Conservation (phyloP, 1,140 invertebrate species). For the Akabosia matsudoensis region DNA sequence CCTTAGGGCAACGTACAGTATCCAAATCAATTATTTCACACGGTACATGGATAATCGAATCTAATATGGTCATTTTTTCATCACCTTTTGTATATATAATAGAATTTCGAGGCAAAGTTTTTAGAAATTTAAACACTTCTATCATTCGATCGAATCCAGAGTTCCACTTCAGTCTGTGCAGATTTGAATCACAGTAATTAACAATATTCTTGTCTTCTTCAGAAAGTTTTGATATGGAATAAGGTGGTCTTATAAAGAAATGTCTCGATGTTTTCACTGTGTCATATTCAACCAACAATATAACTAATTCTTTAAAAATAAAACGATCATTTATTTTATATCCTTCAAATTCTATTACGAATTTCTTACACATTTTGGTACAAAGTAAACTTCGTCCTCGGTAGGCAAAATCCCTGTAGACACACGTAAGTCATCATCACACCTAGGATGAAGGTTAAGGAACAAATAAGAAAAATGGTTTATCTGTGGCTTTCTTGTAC, state of each 20-base stretch:
- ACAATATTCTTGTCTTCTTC: background rate
- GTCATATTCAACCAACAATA: no score
- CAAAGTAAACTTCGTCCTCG: slow-evolving; percentile 18
- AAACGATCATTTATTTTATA: background rate
- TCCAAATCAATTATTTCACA: background rate
- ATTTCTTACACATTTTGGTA: slow-evolving; percentile 23
- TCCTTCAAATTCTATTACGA: background rate
- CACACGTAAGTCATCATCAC: slow-evolving; percentile 27
- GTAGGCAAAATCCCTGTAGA: slow-evolving; percentile 15
- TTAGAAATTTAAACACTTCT: background rate
- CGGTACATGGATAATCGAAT: background rate
- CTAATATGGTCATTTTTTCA: background rate
- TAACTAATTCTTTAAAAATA: background rate
- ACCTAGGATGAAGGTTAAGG: slow-evolving; percentile 28
- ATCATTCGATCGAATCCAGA: background rate
- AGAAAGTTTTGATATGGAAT: background rate
- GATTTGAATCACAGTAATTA: background rate
- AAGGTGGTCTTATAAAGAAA: background rate
- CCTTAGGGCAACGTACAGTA: background rate
- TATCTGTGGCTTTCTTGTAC: slow-evolving; percentile 28
- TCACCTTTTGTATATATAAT: background rate
- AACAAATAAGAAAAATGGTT: slow-evolving; percentile 28
- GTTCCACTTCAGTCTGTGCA: background rate
- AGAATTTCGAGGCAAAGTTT: background rate
- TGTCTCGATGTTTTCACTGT: background rate